Percentiles rank a stretch among this genome's conserved stretches.
Conservation (phyloP, 2,888 invertebrate species). For the Lathronympha strigana region DNA sequence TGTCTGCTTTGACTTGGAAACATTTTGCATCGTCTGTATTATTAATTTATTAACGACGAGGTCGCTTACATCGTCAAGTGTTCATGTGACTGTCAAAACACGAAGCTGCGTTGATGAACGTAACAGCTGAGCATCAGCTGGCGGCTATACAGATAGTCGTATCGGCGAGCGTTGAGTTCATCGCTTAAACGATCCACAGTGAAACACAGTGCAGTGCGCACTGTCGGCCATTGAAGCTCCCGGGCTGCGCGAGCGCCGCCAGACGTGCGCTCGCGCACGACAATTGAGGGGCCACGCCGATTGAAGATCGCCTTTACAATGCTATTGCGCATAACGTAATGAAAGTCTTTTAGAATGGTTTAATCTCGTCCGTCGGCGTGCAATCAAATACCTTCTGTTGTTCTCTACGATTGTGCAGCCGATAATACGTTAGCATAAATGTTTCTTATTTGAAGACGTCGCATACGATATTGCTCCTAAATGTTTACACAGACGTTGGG, state of each 20-base stretch:
- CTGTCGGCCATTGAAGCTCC: slow-evolving; percentile 58
- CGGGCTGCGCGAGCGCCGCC: slow-evolving; percentile 45
- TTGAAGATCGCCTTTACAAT: slow-evolving; percentile 59
- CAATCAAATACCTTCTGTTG: slow-evolving; percentile 25
- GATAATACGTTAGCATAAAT: slow-evolving; percentile 7
- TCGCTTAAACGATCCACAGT: slow-evolving; percentile 63
- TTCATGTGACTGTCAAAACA: slow-evolving; percentile 53
- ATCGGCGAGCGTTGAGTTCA: slow-evolving; percentile 62
- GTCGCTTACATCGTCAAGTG: slow-evolving; percentile 35
- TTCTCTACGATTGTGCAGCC: slow-evolving; percentile 7
- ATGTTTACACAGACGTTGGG: slow-evolving; percentile 14
- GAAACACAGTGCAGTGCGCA: slow-evolving; percentile 46
- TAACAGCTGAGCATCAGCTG: slow-evolving; percentile 75
- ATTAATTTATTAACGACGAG: slow-evolving; percentile 32
- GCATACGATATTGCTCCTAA: slow-evolving; percentile 16
- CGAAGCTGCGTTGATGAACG: slow-evolving; percentile 61
- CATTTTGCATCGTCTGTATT: slow-evolving; percentile 36
- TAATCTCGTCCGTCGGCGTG: slow-evolving; percentile 18
- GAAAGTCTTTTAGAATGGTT: slow-evolving; percentile 53
- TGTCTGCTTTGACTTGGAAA: slow-evolving; percentile 32
- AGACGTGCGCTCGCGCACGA: slow-evolving; percentile 58
- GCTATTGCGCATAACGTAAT: slow-evolving; percentile 57
- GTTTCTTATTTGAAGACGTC: neutral
- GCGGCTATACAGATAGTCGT: slow-evolving; percentile 44
- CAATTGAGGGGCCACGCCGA: slow-evolving; percentile 68